Evolutionary conservation across 2,888 invertebrate species (phyloP).

Genomic region (Mesoligia furuncula): DNA sequence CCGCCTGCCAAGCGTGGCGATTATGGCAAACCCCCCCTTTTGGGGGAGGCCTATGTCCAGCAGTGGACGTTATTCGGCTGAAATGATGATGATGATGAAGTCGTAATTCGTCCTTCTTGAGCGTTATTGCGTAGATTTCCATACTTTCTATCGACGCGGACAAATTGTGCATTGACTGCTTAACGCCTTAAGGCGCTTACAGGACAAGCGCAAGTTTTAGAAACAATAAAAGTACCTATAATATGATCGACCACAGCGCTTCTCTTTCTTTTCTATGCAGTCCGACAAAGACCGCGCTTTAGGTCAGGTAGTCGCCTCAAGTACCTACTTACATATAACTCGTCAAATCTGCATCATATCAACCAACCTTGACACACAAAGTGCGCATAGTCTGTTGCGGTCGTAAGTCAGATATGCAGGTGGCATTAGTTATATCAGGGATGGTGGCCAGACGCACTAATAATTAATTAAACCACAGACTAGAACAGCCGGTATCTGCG

Average conservation of each 20-base stretch:
- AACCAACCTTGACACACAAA: conserved; percentile 13
- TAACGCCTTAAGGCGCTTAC: background rate
- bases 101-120: too few species aligned
- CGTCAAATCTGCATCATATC: background rate
- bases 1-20: too few species aligned
- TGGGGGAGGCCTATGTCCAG: too few species aligned
- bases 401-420: conserved; percentile 48
- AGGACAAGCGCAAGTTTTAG: too few species aligned
- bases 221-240: too few species aligned
- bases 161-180: background rate
- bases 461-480: conserved; percentile 74
- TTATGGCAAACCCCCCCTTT: too few species aligned
- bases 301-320: too few species aligned
- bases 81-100: too few species aligned
- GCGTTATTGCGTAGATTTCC: background rate
- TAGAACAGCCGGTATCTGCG: conserved; percentile 67
- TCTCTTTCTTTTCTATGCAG: too few species aligned
- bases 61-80: too few species aligned
- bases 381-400: conserved; percentile 39
- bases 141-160: background rate
- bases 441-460: conserved; percentile 64
- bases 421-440: conserved; percentile 43
- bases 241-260: too few species aligned
- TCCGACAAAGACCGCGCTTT: too few species aligned
- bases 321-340: background rate